Conservation (phyloP, 2,113 vertebrate species). For the Pygoscelis antarcticus region DNA sequence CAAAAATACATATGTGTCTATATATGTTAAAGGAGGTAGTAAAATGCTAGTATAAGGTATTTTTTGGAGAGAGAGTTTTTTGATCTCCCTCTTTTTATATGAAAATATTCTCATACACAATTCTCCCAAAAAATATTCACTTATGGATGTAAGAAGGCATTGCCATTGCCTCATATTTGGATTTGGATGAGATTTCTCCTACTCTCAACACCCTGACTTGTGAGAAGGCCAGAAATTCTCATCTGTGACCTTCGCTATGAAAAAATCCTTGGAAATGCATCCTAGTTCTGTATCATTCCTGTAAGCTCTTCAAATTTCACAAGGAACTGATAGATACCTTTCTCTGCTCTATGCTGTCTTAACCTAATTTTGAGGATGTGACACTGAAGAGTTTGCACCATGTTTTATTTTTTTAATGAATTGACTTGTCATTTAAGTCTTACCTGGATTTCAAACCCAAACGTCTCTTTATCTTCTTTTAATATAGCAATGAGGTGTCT, state of each 20-base stretch:
- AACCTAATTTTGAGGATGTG: background rate
- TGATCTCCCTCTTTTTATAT: background rate
- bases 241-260: background rate
- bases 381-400: background rate
- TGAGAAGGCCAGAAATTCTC: background rate
- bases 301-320: background rate
- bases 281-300: background rate
- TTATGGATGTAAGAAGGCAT: background rate
- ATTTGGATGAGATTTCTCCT: background rate
- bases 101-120: background rate
- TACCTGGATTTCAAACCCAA: constrained; percentile 98
- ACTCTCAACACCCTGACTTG: background rate
- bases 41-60: background rate
- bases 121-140: background rate
- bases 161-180: background rate
- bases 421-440: background rate
- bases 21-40: background rate
- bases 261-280: background rate
- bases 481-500: constrained; percentile 77
- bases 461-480: constrained; percentile 90
- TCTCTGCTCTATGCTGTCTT: background rate
- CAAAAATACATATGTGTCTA: background rate
- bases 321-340: background rate
- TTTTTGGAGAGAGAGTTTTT: background rate
- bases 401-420: background rate